Conservation (phyloP, 2,888 invertebrate genomes). For the Cryptus armator region DNA sequence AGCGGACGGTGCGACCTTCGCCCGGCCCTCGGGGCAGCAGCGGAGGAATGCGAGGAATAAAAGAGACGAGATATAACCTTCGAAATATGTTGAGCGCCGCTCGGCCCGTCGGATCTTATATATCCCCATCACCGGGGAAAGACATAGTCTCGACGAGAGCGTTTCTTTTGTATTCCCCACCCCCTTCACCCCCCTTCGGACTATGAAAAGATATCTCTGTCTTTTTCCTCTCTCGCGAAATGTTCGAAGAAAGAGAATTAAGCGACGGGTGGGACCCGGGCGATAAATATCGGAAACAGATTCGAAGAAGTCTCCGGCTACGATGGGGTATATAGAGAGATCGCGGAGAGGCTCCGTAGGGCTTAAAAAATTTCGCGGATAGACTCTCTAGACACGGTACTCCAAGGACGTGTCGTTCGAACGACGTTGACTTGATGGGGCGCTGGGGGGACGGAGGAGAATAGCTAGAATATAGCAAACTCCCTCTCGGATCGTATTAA, state of each 20-base stretch:
- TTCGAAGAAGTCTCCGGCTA: slow-evolving; percentile 33
- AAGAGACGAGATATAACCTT: slow-evolving; percentile 47
- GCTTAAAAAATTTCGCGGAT: slow-evolving; percentile 50
- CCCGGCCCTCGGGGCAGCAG: slow-evolving; percentile 27
- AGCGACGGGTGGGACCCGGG: slow-evolving; percentile 26
- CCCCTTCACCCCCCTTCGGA: background rate
- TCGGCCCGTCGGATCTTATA: slow-evolving; percentile 21
- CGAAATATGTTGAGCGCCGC: slow-evolving; percentile 34
- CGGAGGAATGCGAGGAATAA: slow-evolving; percentile 52
- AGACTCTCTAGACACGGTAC: background rate
- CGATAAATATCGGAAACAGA: slow-evolving; percentile 58
- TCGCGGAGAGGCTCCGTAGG: slow-evolving; percentile 9
- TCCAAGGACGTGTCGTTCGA: slow-evolving; percentile 19
- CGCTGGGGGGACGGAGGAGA: slow-evolving; percentile 23
- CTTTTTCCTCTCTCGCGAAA: slow-evolving; percentile 22
- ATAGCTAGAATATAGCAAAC: slow-evolving; percentile 31
- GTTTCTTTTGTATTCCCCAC: background rate
- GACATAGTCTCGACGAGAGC: background rate
- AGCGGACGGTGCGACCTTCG: slow-evolving; percentile 55
- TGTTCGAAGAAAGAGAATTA: slow-evolving; percentile 35
- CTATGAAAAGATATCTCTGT: slow-evolving; percentile 8
- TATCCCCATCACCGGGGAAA: background rate
- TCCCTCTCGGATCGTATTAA: slow-evolving; percentile 49
- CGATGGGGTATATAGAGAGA: background rate
- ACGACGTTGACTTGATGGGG: slow-evolving; percentile 27